Conservation (phyloP, 2,797 vertebrate genomes). For the Loris lydekkerianus region DNA sequence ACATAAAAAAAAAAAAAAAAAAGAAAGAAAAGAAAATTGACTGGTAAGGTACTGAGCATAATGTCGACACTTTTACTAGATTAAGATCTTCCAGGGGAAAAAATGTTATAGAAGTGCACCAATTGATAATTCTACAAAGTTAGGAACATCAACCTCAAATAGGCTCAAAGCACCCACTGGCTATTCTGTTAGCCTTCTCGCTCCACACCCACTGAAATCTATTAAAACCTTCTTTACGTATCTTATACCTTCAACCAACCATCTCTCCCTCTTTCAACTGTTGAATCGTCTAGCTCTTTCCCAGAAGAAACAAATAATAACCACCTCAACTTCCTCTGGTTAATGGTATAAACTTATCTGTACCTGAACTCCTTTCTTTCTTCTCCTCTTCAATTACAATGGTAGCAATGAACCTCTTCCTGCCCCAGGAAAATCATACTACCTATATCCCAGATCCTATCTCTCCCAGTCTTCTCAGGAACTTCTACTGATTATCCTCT, state of each 20-base stretch:
- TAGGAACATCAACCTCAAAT: not conserved
- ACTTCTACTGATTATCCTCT: not conserved
- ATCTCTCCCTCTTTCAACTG: not conserved
- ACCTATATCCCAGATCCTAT: not conserved
- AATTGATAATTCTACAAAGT: constrained; percentile 37
- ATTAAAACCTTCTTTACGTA: constrained; percentile 9
- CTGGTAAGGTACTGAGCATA: not conserved
- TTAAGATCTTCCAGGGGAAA: not conserved
- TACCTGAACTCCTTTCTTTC: not conserved
- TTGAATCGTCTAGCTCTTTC: constrained; percentile 14
- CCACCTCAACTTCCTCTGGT: not conserved
- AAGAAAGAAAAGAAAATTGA: not conserved
- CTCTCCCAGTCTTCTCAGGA: not conserved
- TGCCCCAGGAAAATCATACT: not conserved
- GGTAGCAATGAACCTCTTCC: not conserved
- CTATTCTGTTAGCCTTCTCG: not conserved
- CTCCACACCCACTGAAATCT: not conserved
- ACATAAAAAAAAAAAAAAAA: constrained; percentile 1
- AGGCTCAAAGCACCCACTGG: not conserved
- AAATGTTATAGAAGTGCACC: not conserved
- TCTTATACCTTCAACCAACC: not conserved
- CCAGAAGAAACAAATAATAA: constrained; percentile 33
- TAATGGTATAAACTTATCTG: constrained; percentile 12
- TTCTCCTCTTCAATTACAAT: constrained; percentile 1
- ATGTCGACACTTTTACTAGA: constrained; percentile 10